Evolutionary conservation across 2,113 vertebrate genomes (phyloP).

Genomic region (Scomber japonicus): DNA sequence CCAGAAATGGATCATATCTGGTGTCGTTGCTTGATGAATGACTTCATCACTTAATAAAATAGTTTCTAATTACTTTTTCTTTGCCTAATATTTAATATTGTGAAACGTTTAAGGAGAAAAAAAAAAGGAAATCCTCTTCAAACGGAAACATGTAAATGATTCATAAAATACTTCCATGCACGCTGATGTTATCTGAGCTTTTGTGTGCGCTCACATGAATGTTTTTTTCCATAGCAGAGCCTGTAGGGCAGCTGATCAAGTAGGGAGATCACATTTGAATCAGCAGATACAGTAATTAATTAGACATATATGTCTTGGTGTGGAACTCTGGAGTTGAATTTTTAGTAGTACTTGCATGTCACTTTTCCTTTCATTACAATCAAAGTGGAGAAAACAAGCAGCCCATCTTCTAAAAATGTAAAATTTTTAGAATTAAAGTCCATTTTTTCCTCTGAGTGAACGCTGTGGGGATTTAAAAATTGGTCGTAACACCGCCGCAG

Average conservation of each 20-base stretch:
- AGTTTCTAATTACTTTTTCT: neutral
- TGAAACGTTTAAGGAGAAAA: neutral
- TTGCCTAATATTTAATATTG: neutral
- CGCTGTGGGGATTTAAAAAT: slow-evolving; percentile 58
- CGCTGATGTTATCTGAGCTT: slow-evolving; percentile 24
- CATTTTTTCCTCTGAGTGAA: slow-evolving; percentile 22
- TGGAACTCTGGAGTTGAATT: too few relatives aligned
- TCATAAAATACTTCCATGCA: slow-evolving; percentile 27
- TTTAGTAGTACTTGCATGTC: neutral
- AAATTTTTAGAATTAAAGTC: slow-evolving; percentile 47
- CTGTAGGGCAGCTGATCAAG: slow-evolving; percentile 11
- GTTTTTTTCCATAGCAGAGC: slow-evolving; percentile 21
- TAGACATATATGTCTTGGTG: slow-evolving; percentile 24
- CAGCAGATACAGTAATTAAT: slow-evolving; percentile 33
- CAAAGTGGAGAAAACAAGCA: slow-evolving; percentile 16
- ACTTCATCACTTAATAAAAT: neutral
- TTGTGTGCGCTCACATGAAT: slow-evolving; percentile 23
- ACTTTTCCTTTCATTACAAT: neutral
- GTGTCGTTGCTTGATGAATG: neutral
- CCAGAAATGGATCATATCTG: neutral
- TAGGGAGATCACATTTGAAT: slow-evolving; percentile 44
- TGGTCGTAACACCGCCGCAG: slow-evolving; percentile 46
- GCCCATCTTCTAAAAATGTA: too few relatives aligned
- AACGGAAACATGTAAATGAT: slow-evolving; percentile 31
- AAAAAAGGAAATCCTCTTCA: neutral